Conservation (phyloP, 2,113 vertebrate species). For the Pitta sordida region DNA sequence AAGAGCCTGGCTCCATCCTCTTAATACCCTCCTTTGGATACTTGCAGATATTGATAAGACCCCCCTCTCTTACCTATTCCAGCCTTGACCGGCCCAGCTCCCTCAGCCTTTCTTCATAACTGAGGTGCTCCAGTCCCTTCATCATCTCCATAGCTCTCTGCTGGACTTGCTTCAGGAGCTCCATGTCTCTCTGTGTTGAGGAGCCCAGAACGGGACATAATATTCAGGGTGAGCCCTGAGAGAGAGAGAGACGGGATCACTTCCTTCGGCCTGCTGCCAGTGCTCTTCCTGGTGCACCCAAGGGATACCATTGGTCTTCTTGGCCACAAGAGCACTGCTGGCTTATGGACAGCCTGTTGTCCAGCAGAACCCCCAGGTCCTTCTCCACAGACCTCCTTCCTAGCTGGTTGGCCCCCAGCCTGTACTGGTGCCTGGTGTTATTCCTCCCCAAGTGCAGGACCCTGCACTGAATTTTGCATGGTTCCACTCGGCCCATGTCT, state of each 20-base stretch:
- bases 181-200: background rate
- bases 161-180: background rate
- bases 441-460: background rate
- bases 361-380: background rate
- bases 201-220: background rate
- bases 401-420: background rate
- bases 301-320: background rate
- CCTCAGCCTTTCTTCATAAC: background rate
- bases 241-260: background rate
- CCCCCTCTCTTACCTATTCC: background rate
- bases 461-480: background rate
- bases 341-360: background rate
- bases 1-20: background rate
- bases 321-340: background rate
- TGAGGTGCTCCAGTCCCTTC: background rate
- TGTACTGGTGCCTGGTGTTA: background rate
- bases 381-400: background rate
- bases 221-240: background rate
- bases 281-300: background rate
- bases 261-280: background rate
- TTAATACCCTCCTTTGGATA: background rate
- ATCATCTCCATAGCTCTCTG: background rate
- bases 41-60: background rate
- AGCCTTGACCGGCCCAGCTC: background rate
- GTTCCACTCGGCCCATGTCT: background rate